Conservation (phyloP, 2,113 vertebrate species). For the Atherinomorus stipes region DNA sequence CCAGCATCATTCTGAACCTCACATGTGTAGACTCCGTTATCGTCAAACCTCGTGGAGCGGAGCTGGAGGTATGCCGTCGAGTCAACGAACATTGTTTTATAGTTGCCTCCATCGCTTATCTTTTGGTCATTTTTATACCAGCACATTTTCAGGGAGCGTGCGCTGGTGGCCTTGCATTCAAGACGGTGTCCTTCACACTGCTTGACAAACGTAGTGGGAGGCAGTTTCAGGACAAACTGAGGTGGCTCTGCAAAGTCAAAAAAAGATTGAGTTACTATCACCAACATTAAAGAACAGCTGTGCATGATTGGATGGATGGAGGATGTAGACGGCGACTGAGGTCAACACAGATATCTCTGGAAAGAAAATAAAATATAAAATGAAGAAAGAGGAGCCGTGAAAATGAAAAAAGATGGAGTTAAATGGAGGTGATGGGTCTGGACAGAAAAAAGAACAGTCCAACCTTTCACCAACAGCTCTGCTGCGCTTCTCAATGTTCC, state of each 20-base stretch:
- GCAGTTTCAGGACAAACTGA: conserved; percentile 91
- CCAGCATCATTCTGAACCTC: conserved; percentile 95
- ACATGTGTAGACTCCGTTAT: conserved; percentile 93
- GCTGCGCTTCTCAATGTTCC: conserved; percentile 89
- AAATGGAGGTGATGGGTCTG: conserved; percentile 5
- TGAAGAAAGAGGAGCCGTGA: conserved; percentile 37
- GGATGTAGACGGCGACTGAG: conserved; percentile 31
- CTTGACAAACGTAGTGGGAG: conserved; percentile 88
- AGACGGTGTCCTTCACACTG: conserved; percentile 86
- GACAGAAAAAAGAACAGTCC: conserved; percentile 64
- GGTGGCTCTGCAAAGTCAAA: conserved; percentile 92
- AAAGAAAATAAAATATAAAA: neutral
- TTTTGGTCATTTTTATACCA: conserved; percentile 94
- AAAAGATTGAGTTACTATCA: conserved; percentile 46
- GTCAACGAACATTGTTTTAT: conserved; percentile 87
- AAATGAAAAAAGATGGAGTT: conserved; percentile 49
- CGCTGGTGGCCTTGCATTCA: conserved; percentile 90
- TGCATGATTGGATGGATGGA: conserved; percentile 43
- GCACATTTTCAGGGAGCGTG: conserved; percentile 86
- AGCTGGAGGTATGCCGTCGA: conserved; percentile 90
- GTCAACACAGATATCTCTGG: conserved; percentile 35
- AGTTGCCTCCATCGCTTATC: conserved; percentile 86
- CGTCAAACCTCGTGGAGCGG: conserved; percentile 81
- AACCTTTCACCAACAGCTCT: conserved; percentile 86
- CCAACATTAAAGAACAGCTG: neutral